Evolutionary conservation across 2,797 vertebrate species (phyloP).

Genomic region (Hafferia zeledoni): DNA sequence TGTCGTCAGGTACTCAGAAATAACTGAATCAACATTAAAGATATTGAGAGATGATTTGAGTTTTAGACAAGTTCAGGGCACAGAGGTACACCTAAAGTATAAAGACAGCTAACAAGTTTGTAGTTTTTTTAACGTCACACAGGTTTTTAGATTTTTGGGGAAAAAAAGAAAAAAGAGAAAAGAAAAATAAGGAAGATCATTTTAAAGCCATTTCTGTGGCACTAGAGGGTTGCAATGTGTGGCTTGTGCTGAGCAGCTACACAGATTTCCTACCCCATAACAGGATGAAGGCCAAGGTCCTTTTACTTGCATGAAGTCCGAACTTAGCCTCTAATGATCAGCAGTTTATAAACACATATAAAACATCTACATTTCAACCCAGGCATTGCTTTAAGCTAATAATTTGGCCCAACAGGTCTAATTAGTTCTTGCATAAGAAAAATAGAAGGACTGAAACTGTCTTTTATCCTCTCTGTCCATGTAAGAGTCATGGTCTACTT

Average conservation of each 20-base stretch:
- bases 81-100: background rate
- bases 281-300: background rate
- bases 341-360: background rate
- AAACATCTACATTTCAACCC: background rate
- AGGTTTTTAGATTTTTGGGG: background rate
- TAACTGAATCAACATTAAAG: background rate
- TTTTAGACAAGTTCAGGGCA: background rate
- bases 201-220: background rate
- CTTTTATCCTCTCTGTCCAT: background rate
- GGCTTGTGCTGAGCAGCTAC: background rate
- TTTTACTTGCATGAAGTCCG: background rate
- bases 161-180: background rate
- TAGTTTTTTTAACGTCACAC: background rate
- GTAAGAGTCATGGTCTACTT: background rate
- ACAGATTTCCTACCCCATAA: background rate
- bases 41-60: background rate
- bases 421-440: background rate
- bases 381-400: background rate
- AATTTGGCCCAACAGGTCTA: background rate
- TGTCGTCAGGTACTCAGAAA: background rate
- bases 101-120: background rate
- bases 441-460: background rate
- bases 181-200: background rate
- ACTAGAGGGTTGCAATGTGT: background rate
- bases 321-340: background rate